Evolutionary conservation across 2,113 vertebrate genomes (phyloP).

Genomic region (Spheniscus mendiculus): DNA sequence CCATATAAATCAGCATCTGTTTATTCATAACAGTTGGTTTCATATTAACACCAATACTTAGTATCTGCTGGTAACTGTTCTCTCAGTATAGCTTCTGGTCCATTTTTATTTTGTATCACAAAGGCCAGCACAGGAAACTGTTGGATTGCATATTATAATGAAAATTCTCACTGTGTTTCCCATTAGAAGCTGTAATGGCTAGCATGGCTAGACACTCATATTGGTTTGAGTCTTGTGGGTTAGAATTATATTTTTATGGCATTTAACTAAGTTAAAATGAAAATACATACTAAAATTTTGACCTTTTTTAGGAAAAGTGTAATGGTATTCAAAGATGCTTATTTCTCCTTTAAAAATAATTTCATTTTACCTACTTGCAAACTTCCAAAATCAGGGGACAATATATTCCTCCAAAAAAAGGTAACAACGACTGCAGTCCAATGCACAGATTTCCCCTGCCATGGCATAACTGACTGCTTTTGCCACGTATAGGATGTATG

Average conservation of each 20-base stretch:
- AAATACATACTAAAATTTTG: not conserved
- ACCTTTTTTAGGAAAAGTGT: not conserved
- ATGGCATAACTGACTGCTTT: not conserved
- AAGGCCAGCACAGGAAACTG: not conserved
- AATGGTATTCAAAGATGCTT: not conserved
- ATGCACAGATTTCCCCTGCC: not conserved
- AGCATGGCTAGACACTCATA: not conserved
- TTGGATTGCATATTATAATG: not conserved
- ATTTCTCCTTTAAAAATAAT: not conserved
- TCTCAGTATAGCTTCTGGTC: not conserved
- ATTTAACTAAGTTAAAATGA: not conserved
- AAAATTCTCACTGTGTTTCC: conserved; percentile 13
- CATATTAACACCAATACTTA: not conserved
- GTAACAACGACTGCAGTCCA: not conserved
- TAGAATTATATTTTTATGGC: not conserved
- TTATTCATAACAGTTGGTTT: not conserved
- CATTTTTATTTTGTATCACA: conserved; percentile 16
- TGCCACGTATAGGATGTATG: not conserved
- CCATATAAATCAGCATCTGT: not conserved
- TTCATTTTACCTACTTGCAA: not conserved
- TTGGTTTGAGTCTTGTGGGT: not conserved
- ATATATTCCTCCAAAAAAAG: not conserved
- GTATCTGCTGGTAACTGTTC: not conserved
- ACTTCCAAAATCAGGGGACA: not conserved
- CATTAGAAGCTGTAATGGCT: conserved; percentile 8